A percentile compares a stretch with the other conserved stretches of the same genome.
Conservation (phyloP, 2,888 invertebrate species). For the Agonopterix alstromeriana region DNA sequence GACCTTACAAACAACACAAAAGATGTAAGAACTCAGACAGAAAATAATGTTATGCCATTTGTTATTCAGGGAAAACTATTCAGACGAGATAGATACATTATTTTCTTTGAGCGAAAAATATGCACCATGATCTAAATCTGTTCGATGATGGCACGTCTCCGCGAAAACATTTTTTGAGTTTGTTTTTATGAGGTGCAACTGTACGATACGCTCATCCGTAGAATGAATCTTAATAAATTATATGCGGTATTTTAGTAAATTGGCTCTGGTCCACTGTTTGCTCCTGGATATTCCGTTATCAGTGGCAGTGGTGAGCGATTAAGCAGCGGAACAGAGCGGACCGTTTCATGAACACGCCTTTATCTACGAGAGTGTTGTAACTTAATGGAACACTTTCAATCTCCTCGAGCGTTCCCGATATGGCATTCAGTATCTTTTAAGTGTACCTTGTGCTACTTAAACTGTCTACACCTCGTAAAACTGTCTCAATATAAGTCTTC, state of each 20-base stretch:
- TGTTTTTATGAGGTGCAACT: slow-evolving; percentile 72
- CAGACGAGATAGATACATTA: slow-evolving; percentile 40
- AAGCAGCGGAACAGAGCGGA: slow-evolving; percentile 27
- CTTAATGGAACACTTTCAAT: slow-evolving; percentile 11
- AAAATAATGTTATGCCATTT: slow-evolving; percentile 39
- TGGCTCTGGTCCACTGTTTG: slow-evolving; percentile 64
- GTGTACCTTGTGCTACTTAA: slow-evolving; percentile 41
- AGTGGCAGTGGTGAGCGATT: slow-evolving; percentile 42
- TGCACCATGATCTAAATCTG: slow-evolving; percentile 44
- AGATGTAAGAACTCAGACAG: slow-evolving; percentile 29
- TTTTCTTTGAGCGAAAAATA: slow-evolving; percentile 37
- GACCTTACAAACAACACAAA: slow-evolving; percentile 26
- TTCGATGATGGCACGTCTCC: slow-evolving; percentile 36
- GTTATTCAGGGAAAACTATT: slow-evolving; percentile 41
- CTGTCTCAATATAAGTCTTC: slow-evolving; percentile 48
- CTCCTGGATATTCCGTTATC: slow-evolving; percentile 49
- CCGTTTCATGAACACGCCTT: slow-evolving; percentile 17
- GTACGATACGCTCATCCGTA: slow-evolving; percentile 58
- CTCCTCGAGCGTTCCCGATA: slow-evolving; percentile 25
- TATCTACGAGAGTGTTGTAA: slow-evolving; percentile 17
- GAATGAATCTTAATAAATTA: slow-evolving; percentile 70
- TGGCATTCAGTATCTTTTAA: slow-evolving; percentile 31
- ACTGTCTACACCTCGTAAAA: slow-evolving; percentile 62
- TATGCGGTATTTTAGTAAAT: slow-evolving; percentile 68
- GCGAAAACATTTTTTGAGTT: slow-evolving; percentile 54